Evolutionary conservation across 2,888 invertebrate species (phyloP).

Genomic region (Pammene aurita): DNA sequence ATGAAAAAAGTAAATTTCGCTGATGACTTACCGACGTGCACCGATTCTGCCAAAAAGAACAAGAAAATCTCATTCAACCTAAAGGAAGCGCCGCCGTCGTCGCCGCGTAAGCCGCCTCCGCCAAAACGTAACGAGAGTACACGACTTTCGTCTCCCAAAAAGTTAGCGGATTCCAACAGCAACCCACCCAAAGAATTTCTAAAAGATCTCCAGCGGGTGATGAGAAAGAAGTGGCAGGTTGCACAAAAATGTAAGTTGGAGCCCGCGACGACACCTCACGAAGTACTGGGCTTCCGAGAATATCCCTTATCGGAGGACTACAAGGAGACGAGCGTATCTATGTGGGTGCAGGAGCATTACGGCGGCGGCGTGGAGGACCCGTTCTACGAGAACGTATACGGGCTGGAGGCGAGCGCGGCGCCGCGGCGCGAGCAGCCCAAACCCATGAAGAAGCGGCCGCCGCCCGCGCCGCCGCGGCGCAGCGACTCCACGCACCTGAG

Average conservation of each 20-base stretch:
- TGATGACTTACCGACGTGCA: conserved; percentile 79
- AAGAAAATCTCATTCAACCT: conserved; percentile 87
- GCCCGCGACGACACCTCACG: conserved; percentile 94
- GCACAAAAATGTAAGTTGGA: conserved; percentile 96
- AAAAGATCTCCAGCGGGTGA: conserved; percentile 94
- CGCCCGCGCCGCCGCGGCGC: conserved; percentile 95
- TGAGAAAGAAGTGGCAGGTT: conserved; percentile 97
- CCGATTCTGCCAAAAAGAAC: conserved; percentile 81
- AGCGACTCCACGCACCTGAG: conserved; percentile 94
- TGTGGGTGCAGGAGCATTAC: conserved; percentile 95
- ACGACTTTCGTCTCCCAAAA: conserved; percentile 89
- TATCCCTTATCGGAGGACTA: conserved; percentile 89
- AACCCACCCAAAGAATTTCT: conserved; percentile 92
- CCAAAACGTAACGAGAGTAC: conserved; percentile 91
- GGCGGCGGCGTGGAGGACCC: conserved; percentile 84
- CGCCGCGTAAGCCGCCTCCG: conserved; percentile 88
- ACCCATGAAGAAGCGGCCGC: conserved; percentile 87
- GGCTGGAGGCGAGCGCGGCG: conserved; percentile 55
- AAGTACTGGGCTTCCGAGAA: conserved; percentile 94
- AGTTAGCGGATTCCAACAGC: conserved; percentile 87
- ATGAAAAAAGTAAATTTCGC: conserved; percentile 85
- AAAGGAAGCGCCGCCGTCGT: conserved; percentile 77
- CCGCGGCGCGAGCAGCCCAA: conserved; percentile 66
- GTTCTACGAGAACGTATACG: conserved; percentile 89
- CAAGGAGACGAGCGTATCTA: conserved; percentile 92